A percentile compares a stretch with the other conserved stretches of the same genome.
phyloP scores from a whole-genome alignment of 2,797 vertebrate genomes.

The Sorex maritimensis region DNA sequence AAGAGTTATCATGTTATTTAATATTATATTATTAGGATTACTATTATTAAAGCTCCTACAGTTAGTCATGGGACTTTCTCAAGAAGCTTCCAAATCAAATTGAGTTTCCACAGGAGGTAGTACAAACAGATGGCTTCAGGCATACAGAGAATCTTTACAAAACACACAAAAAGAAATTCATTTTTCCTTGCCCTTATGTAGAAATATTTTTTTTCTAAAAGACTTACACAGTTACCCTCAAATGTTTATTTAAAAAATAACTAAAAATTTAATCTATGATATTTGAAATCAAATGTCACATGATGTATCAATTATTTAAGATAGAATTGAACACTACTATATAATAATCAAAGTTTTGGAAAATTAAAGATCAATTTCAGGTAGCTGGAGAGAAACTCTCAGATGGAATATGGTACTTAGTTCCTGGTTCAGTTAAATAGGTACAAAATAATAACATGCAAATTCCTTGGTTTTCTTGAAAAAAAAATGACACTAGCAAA shows the following conservation, averaged over 20 bases:
- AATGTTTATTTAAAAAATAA: constrained; percentile 4
- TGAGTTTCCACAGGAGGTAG: constrained; percentile 21
- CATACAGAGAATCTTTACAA: constrained; percentile 42
- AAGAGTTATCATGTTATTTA: neutral
- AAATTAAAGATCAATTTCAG: constrained; percentile 39
- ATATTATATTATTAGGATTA: neutral
- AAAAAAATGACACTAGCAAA: constrained; percentile 40
- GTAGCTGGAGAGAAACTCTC: constrained; percentile 48
- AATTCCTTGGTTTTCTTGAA: constrained; percentile 39
- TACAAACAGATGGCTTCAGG: constrained; percentile 23
- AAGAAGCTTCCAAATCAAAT: constrained; percentile 49
- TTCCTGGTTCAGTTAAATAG: neutral
- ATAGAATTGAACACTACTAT: neutral
- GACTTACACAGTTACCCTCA: neutral
- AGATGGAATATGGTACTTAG: neutral
- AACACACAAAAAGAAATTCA: neutral
- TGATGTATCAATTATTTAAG: constrained; percentile 36
- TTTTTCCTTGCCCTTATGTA: constrained; percentile 20
- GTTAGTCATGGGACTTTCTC: constrained; percentile 16
- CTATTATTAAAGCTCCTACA: constrained; percentile 39
- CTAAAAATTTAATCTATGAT: neutral
- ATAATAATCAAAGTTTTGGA: constrained; percentile 14
- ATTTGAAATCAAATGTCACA: constrained; percentile 36
- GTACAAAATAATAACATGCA: constrained; percentile 28
- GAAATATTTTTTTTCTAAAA: constrained; percentile 25